Evolutionary conservation across 2,888 invertebrate species (phyloP), one percentile per base, ranked within the genome.

Genomic region (Merodon equestris): DNA sequence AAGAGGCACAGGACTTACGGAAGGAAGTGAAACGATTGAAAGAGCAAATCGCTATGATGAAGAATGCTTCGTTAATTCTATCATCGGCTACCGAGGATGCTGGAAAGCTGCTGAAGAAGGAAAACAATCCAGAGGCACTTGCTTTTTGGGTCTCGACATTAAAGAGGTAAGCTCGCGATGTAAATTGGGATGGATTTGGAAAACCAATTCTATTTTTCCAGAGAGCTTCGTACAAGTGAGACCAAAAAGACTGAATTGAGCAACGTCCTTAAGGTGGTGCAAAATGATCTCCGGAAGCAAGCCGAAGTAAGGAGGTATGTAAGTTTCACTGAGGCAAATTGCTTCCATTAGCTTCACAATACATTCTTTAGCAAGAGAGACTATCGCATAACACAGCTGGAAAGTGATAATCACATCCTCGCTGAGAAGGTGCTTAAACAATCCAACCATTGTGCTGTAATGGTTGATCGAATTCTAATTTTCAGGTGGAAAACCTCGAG

Each of bases 101-200:
- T 0, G 92, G 93, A 19, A 90, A 91, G 58, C 90, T 94, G 88
- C 84, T 94, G 1, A 87, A 90, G 73, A 90, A 90, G 12, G 91
- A 92, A 83, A 88, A 87, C 0, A 91, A 92, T 87, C 86, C 91
- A 0, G 86, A 90, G n/a, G 91, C 91, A 0, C 86, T 94, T 7
- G 90, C 91, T 18, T 90, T 91, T 1, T 91, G 93, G 84, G 92
- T 92, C 0, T 90, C 91, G 0, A 91, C 92, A 10, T 88, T 93
- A 14, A 94, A 93, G 87, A 91, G 92, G 93, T 93, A 86, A 85
- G 64, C 1, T n/a, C n/a, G n/a, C n/a, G n/a, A n/a, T n/a, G n/a
- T n/a, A n/a, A n/a, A 4, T 42, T 61, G 15, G 18, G 12, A 19
- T 19, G 56, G 1, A 14, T 14, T 27, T 44, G 18, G 47, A 34